phyloP scores from a whole-genome alignment of 92 coral and sea anemone genomes.

The Pocillopora grandis region DNA sequence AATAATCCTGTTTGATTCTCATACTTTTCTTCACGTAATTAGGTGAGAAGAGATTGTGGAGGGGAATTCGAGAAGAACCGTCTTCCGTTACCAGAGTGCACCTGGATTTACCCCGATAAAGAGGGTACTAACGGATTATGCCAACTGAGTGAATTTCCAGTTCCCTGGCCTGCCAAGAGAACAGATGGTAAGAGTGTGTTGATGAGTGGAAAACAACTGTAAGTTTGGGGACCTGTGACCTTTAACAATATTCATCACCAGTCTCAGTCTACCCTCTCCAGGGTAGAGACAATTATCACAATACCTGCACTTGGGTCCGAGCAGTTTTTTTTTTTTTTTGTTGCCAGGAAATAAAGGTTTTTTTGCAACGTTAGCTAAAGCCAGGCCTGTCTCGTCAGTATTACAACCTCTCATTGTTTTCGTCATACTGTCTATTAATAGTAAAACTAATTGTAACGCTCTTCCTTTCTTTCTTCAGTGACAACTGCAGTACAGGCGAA shows the following conservation, averaged over 20 bases:
- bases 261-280: no score
- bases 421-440: neutral
- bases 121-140: conserved; percentile 50
- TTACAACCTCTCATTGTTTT: no score
- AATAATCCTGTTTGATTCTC: neutral
- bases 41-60: conserved; percentile 51
- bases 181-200: neutral
- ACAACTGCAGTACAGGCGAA: neutral
- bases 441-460: neutral
- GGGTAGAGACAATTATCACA: no score
- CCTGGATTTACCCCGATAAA: conserved; percentile 50
- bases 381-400: no score
- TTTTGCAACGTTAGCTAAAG: no score
- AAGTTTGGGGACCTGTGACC: neutral
- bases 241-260: neutral
- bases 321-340: no score
- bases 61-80: conserved; percentile 29
- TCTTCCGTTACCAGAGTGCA: conserved; percentile 53
- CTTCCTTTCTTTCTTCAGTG: neutral
- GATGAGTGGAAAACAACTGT: no score
- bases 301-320: no score
- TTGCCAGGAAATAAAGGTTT: no score
- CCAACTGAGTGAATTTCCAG: conserved; percentile 50
- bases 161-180: conserved; percentile 51
- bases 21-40: neutral